Evolutionary conservation across 2,113 vertebrate genomes (phyloP).

Genomic region (Ophiodon elongatus): DNA sequence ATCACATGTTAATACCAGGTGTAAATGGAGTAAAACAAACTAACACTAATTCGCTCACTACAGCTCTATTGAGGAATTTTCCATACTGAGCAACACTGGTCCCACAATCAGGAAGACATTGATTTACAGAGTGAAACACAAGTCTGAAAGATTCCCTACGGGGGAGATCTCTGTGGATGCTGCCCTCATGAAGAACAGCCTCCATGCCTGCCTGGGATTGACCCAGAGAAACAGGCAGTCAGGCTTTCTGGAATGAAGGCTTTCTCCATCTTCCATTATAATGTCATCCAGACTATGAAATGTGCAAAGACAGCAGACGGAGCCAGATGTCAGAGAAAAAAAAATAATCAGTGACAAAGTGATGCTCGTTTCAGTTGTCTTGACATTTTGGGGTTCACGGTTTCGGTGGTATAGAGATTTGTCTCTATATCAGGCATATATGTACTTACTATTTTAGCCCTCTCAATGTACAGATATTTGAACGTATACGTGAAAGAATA

Average conservation of each 20-base stretch:
- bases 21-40: not conserved
- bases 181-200: not conserved
- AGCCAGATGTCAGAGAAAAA: conserved; percentile 7
- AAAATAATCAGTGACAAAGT: conserved; percentile 1
- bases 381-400: not conserved
- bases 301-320: conserved; percentile 19
- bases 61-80: not conserved
- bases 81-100: not conserved
- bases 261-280: not conserved
- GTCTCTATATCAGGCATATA: not conserved
- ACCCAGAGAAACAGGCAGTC: conserved; percentile 3
- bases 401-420: not conserved
- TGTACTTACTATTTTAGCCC: not conserved
- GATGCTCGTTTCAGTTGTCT: not conserved
- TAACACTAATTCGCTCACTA: not conserved
- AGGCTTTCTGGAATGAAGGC: not conserved
- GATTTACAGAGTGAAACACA: not conserved
- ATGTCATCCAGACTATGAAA: not conserved
- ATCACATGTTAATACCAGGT: not conserved
- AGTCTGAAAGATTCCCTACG: not conserved
- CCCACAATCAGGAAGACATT: not conserved
- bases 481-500: not conserved
- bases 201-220: not conserved
- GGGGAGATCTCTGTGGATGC: conserved; percentile 20
- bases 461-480: not conserved